Evolutionary conservation across 2,888 invertebrate species (phyloP), one percentile per base, ranked within the genome.

Genomic region (Physocephala rufipes): DNA sequence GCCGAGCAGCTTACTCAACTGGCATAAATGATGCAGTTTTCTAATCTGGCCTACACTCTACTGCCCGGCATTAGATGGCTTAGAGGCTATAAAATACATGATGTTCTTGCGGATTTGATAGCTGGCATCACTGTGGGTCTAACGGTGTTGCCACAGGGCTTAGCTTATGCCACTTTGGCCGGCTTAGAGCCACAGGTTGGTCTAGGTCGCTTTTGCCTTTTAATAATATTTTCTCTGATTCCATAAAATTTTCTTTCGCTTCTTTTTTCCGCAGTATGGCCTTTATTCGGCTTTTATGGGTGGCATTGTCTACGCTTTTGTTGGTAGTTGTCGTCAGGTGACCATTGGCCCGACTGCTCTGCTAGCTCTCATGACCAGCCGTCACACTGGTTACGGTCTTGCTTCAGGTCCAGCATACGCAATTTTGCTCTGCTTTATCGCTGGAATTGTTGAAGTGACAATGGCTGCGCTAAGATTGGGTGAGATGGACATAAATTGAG

Each of bases 251-350:
- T 65, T 28, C 16, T n/a, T 65, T 9, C 26, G 68, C 36, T 36
- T 7, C 36, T 36, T 36, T 36, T 36, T 9, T 9, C 36, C 36
- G 47, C 9, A 97, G 95, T 96, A 95, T 87, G 97, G 97, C 2
- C 89, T 98, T 65, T 97, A 97, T 87, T 96, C 97, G 0, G 94
- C 97, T 1, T 97, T 97, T 86, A 90, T 96, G 87, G 96, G 97
- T 1, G 96, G 96, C 45, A 94, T 97, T 84, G 90, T 97, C 51
- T 98, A 97, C 87, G 91, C 93, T 65, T 85, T 97, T 72, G 91
- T 97, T 78, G 97, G 97, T 30, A 95, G 95, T 64, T 93, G 93
- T 82, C 93, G 93, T 77, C 94, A 94, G 82, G 94, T 94, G 71
- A 94, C 94, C 7, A 91, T 95, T 73, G 95, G 97, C 9, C 97